These are phyloP conservation scores for Sturmia bella DNA, from an alignment of 2,888 invertebrate species.

Conservation along the genomic window DNA sequence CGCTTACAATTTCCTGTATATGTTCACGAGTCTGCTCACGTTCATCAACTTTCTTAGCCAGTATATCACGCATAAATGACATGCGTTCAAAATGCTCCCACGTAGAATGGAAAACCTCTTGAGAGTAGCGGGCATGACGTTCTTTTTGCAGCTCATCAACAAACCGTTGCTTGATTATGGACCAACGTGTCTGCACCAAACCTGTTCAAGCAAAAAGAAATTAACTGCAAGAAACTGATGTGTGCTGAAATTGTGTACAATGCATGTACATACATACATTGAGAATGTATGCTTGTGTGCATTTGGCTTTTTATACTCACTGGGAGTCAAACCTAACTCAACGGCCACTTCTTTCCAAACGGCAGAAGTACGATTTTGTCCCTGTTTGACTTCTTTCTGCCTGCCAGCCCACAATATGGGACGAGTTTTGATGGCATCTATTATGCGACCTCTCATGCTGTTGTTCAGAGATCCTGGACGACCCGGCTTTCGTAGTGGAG, in stretches of 20 bases:
- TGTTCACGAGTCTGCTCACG: constrained; percentile 79
- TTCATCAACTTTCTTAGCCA: constrained; percentile 78
- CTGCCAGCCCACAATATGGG: constrained; percentile 78
- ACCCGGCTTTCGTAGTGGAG: constrained; percentile 77
- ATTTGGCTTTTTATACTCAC: constrained; percentile 71
- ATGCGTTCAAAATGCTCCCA: constrained; percentile 80
- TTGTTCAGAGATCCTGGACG: constrained; percentile 79
- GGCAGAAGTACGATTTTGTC: constrained; percentile 79
- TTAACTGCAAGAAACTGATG: neutral
- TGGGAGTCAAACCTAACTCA: constrained; percentile 78
- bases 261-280: neutral
- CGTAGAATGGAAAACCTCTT: constrained; percentile 77
- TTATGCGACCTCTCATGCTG: constrained; percentile 79
- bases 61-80: constrained; percentile 78
- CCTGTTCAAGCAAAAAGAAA: constrained; percentile 70
- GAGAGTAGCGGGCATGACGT: constrained; percentile 76
- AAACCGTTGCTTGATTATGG: constrained; percentile 79
- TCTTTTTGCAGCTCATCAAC: constrained; percentile 79
- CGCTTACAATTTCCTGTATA: constrained; percentile 79
- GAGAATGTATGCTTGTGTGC: no score
- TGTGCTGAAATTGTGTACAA: neutral
- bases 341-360: constrained; percentile 79
- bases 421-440: constrained; percentile 78
- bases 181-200: constrained; percentile 79
- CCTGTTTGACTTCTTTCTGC: constrained; percentile 76